Evolutionary conservation across 2,797 vertebrate genomes (phyloP).

Genomic region (Hoplostethus atlanticus): DNA sequence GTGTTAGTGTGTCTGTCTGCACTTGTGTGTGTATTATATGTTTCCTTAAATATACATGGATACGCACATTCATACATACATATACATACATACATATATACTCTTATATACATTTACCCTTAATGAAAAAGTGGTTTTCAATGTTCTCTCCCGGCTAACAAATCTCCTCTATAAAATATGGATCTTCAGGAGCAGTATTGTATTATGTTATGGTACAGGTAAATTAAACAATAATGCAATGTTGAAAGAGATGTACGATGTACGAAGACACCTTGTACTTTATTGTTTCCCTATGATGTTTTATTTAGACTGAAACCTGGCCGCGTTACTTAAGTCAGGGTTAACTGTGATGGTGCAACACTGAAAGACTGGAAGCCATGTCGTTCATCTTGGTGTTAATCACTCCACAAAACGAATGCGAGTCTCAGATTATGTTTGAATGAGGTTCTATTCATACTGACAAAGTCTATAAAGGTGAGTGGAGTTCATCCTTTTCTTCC

Average conservation of each 20-base stretch:
- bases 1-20: not conserved
- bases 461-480: not conserved
- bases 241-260: not conserved
- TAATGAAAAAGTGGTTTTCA: not conserved
- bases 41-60: too few relatives aligned
- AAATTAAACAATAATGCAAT: not conserved
- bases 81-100: too few relatives aligned
- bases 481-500: not conserved
- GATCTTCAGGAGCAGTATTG: not conserved
- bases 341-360: not conserved
- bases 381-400: constrained; percentile 17
- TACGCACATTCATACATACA: too few relatives aligned
- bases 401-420: constrained; percentile 4
- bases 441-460: constrained; percentile 1
- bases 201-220: not conserved
- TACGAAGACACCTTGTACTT: constrained; percentile 1
- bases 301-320: not conserved
- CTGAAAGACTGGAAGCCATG: not conserved
- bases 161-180: not conserved
- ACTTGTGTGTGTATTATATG: not conserved
- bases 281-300: not conserved
- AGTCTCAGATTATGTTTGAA: constrained; percentile 19
- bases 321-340: not conserved
- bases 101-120: not conserved
- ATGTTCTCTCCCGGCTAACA: not conserved